Conservation (phyloP, 2,797 vertebrate genomes). For the Lateolabrax maculatus region DNA sequence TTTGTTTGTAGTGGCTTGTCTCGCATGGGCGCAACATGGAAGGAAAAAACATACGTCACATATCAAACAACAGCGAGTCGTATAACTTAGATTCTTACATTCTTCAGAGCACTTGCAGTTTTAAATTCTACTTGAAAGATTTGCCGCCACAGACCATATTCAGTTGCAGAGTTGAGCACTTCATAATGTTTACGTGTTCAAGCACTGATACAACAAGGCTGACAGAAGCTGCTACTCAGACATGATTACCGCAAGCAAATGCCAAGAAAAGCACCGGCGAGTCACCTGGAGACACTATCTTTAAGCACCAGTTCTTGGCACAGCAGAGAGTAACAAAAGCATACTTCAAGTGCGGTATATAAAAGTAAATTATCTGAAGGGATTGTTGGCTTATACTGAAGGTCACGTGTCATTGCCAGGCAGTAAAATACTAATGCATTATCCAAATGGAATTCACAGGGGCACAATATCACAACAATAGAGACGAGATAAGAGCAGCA, state of each 20-base stretch:
- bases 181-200: background rate
- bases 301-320: background rate
- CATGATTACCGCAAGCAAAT: conserved; percentile 19
- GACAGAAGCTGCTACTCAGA: background rate
- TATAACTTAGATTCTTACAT: background rate
- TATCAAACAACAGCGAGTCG: background rate
- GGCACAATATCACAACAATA: background rate
- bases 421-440: background rate
- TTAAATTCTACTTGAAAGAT: background rate
- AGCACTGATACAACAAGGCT: background rate
- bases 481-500: background rate
- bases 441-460: background rate
- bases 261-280: background rate
- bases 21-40: background rate
- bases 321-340: background rate
- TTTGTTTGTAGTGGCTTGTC: background rate
- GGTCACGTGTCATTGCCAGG: background rate
- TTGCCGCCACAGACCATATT: background rate
- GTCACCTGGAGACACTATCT: background rate
- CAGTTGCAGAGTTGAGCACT: background rate
- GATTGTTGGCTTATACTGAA: background rate
- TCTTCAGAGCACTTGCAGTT: background rate
- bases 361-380: background rate
- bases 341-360: background rate
- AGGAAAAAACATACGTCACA: background rate